A percentile compares a stretch with the other conserved stretches of the same genome.
These are phyloP conservation scores for Agonopterix alstromeriana DNA, from an alignment of 2,888 invertebrate genomes.

Conservation along the genomic window DNA sequence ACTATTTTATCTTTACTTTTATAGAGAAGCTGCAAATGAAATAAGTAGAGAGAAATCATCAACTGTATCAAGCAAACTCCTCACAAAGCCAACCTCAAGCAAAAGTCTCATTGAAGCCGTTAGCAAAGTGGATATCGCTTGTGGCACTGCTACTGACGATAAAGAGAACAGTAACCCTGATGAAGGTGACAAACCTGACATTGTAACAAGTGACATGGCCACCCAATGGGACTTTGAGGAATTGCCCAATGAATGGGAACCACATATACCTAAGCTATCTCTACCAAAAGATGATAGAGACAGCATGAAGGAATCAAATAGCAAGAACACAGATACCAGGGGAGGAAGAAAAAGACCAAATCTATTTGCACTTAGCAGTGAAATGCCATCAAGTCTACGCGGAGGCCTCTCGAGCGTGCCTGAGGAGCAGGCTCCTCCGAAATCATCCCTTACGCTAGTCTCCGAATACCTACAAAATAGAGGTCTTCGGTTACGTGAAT, in stretches of 20 bases:
- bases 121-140: slow-evolving; percentile 8
- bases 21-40: slow-evolving; percentile 61
- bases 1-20: slow-evolving; percentile 9
- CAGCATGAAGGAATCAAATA: slow-evolving; percentile 29
- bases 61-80: slow-evolving; percentile 29
- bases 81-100: slow-evolving; percentile 5
- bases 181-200: slow-evolving; percentile 17
- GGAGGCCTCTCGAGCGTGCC: slow-evolving; percentile 29
- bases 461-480: slow-evolving; percentile 61
- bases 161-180: slow-evolving; percentile 12
- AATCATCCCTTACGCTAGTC: slow-evolving; percentile 51
- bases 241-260: slow-evolving; percentile 45
- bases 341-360: slow-evolving; percentile 41
- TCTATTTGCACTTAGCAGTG: slow-evolving; percentile 63
- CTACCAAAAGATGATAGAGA: slow-evolving; percentile 43
- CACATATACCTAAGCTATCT: slow-evolving; percentile 37
- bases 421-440: slow-evolving; percentile 25
- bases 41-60: slow-evolving; percentile 55
- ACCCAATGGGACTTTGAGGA: slow-evolving; percentile 56
- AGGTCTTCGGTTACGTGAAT: slow-evolving; percentile 48
- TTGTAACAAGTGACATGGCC: slow-evolving; percentile 43
- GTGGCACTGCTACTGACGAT: too few species aligned
- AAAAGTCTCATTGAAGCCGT: slow-evolving; percentile 18
- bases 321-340: slow-evolving; percentile 30
- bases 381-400: slow-evolving; percentile 60